Evolutionary conservation across 2,888 invertebrate species (phyloP).

Genomic region (Cataglyphis livida): DNA sequence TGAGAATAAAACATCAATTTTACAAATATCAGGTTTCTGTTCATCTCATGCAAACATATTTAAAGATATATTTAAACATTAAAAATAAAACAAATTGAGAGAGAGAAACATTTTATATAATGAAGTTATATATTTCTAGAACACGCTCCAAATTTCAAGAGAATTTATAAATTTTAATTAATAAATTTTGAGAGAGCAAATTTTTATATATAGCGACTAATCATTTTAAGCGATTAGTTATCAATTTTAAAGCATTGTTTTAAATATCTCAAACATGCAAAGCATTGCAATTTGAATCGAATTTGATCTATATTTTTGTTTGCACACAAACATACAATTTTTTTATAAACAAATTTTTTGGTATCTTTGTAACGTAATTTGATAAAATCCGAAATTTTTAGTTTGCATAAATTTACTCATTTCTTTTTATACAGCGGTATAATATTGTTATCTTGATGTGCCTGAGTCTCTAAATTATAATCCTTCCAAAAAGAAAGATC

Average conservation of each 20-base stretch:
- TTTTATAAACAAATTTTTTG: not conserved
- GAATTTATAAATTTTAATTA: not conserved
- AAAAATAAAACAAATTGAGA: not conserved
- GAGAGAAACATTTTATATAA: not conserved
- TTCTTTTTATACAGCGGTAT: constrained; percentile 66
- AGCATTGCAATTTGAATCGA: not conserved
- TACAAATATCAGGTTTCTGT: not conserved
- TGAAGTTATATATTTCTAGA: not conserved
- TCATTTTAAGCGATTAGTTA: not conserved
- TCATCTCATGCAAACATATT: not conserved
- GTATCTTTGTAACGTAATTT: not conserved
- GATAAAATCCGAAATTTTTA: not conserved
- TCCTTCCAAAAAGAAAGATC: constrained; percentile 89
- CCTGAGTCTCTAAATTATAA: constrained; percentile 38
- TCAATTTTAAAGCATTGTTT: not conserved
- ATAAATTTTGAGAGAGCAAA: not conserved
- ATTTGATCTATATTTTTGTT: constrained; percentile 9
- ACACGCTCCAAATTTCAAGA: not conserved
- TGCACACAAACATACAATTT: not conserved
- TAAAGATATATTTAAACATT: not conserved
- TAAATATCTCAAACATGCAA: not conserved
- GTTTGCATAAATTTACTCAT: not conserved
- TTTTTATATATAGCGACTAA: not conserved
- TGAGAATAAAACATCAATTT: not conserved
- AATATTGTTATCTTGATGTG: constrained; percentile 62